phyloP scores from a whole-genome alignment of 2,797 vertebrate genomes.

The Onychomys torridus region DNA sequence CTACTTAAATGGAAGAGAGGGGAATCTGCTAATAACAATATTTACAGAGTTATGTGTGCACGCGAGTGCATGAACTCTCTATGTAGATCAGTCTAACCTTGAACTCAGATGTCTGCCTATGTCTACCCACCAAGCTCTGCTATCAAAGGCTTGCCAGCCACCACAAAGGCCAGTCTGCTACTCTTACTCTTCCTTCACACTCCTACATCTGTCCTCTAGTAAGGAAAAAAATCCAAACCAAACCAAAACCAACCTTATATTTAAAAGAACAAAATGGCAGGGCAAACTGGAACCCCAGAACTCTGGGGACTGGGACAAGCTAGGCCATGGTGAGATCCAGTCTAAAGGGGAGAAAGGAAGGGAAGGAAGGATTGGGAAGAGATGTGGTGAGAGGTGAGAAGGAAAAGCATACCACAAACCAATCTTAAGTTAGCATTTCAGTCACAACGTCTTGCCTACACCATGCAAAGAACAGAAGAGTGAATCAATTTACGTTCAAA shows the following conservation, averaged over 20 bases:
- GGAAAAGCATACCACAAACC: neutral
- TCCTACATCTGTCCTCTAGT: neutral
- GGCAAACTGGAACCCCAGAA: neutral
- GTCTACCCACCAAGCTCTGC: neutral
- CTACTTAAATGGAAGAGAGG: neutral
- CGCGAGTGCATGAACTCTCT: neutral
- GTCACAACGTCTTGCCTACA: neutral
- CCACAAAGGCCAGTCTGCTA: neutral
- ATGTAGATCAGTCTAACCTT: neutral
- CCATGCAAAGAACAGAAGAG: neutral
- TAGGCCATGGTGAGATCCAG: neutral
- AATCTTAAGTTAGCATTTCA: slow-evolving; percentile 48
- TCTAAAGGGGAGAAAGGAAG: neutral
- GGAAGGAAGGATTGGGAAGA: neutral
- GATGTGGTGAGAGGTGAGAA: neutral
- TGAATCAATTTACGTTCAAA: slow-evolving; percentile 60
- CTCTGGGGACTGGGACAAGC: neutral
- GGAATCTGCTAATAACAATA: neutral
- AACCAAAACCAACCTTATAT: neutral
- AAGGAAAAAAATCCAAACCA: slow-evolving; percentile 4
- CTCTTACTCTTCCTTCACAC: slow-evolving; percentile 16
- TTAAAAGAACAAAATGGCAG: slow-evolving; percentile 35
- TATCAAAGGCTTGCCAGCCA: neutral
- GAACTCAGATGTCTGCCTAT: neutral
- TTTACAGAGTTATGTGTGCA: neutral